A percentile compares a stretch with the other conserved stretches of the same genome.
These are phyloP conservation scores for Ophthalmolycus amberensis DNA, from an alignment of 2,113 vertebrate genomes.

Conservation along the genomic window DNA sequence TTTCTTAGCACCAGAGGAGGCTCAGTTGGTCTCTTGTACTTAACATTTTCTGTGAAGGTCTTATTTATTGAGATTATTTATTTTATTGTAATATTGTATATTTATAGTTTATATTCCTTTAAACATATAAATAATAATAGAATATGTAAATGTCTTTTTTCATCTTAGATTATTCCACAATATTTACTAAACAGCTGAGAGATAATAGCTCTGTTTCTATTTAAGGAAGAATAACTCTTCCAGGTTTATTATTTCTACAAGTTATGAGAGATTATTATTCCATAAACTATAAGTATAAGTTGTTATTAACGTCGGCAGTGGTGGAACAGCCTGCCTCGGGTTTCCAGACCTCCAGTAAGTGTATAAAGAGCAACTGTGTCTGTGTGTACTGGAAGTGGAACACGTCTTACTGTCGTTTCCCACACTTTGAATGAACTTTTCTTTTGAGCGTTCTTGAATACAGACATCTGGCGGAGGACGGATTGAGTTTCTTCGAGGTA, in stretches of 20 bases:
- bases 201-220: neutral
- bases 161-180: no score
- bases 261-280: neutral
- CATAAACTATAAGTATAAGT: neutral
- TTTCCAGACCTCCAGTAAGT: neutral
- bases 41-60: no score
- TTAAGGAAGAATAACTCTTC: neutral
- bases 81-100: neutral
- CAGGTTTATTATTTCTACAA: neutral
- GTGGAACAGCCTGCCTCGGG: neutral
- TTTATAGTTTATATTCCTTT: neutral
- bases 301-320: neutral
- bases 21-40: no score
- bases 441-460: conserved; percentile 19
- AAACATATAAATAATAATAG: neutral
- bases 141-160: no score
- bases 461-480: conserved; percentile 41
- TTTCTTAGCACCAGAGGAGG: no score
- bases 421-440: conserved; percentile 56
- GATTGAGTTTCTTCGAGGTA: conserved; percentile 42
- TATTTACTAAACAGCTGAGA: neutral
- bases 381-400: neutral
- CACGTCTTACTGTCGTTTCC: conserved; percentile 39
- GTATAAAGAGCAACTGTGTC: neutral
- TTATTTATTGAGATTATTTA: no score